Base-by-base conservation (phyloP, 1,140 invertebrate species). In the Drosophila pseudoobscura region DNA sequence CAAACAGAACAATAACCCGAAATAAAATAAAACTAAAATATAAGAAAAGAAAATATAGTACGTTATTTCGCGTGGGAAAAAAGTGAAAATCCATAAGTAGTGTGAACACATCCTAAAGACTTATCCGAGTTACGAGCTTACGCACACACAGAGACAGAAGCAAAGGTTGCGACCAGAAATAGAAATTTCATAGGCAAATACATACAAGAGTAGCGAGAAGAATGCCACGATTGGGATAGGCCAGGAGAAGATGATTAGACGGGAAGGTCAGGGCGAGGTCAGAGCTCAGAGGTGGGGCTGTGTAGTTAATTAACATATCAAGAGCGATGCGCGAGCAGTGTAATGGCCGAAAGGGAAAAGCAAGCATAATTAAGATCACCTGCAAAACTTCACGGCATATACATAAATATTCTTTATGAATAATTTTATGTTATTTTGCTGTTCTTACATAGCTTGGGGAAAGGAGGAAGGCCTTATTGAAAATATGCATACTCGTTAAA, bases 221-320 rank as follows among this genome's bases (percentile, higher is more conserved):
- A 43, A 17, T 35, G 8, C 9, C 31, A 35, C 31, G 9, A 35
- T 35, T 35, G 31, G 17, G 39, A 13, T 22, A 52, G 17, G 43
- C n/a, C 22, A 52, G 41, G 9, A 39, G 20, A 51, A 20, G 31
- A 24, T 11, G 7, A 7, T 29, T 29, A 7, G 29, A 29, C 6
- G 29, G 29, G 29, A 8, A 3, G 3, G 8, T 35, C 31, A 46
- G 39, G 35, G 20, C 8, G 8, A 35, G 31, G 31, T 31, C 29
- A 9, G 3, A 13, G 39, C 11, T 29, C 52, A 45, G 26, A 44
- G 52, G 41, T 52, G 26, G 24, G 55, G 50, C 68, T 61, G 77
- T 63, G 62, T 66, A 70, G 58, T 53, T 70, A 70, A 78, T 74
- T 78, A 78, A 79, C 77, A 78, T 79, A 79, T 78, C 77, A 78